Percentiles rank a stretch among this genome's conserved stretches.
Conservation (phyloP, 2,888 invertebrate species). For the Drosophila yooni region DNA sequence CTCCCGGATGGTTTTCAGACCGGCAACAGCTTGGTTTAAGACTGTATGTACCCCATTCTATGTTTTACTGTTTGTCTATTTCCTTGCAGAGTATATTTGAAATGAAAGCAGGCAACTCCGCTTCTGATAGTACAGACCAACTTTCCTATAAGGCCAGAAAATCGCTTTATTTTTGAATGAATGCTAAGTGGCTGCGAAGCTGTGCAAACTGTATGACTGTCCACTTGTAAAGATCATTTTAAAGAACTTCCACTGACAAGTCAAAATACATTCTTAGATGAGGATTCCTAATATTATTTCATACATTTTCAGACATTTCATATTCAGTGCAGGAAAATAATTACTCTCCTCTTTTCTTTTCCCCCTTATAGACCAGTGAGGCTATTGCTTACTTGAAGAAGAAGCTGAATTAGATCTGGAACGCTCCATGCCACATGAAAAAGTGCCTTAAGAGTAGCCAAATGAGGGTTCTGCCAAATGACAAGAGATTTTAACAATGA, state of each 20-base stretch:
- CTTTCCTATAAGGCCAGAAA: not conserved
- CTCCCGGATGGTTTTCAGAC: conserved; percentile 88
- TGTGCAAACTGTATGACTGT: not conserved
- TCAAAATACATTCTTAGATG: not conserved
- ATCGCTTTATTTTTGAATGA: not conserved
- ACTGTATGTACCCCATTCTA: conserved; percentile 87
- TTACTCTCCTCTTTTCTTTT: not conserved
- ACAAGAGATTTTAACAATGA: not conserved
- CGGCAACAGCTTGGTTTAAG: conserved; percentile 93
- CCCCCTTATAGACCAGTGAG: conserved; percentile 38
- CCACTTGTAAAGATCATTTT: not conserved
- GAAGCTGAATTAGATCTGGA: conserved; percentile 1
- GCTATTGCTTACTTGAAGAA: conserved; percentile 38
- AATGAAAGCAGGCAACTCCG: not conserved
- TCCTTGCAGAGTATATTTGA: not conserved
- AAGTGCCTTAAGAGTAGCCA: conserved; percentile 4
- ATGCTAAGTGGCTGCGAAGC: not conserved
- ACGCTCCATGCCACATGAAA: not conserved
- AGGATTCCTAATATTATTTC: not conserved
- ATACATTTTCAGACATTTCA: not conserved
- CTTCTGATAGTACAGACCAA: not conserved
- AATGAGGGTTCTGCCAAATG: conserved; percentile 7
- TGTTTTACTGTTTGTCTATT: not conserved
- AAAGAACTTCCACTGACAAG: not conserved
- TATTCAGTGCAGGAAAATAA: not conserved